Percentiles rank a stretch among this genome's conserved stretches.
Conservation (phyloP, 1,140 invertebrate genomes). For the Bombus confusus region DNA sequence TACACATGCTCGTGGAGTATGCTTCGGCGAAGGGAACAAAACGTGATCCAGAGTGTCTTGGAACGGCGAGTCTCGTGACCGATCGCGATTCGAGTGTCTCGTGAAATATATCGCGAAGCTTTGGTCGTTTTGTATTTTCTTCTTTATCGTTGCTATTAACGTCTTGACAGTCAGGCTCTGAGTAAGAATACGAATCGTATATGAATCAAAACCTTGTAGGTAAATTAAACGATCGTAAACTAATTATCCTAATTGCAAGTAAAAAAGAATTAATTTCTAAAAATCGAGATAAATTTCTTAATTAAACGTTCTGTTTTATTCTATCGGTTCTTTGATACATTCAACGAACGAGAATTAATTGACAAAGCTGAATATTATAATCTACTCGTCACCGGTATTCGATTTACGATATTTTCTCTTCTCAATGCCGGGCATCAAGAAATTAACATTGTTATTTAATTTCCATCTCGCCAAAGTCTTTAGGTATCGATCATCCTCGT, state of each 20-base stretch:
- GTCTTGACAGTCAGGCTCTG: neutral
- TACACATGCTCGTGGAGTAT: constrained; percentile 10
- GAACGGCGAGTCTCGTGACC: constrained; percentile 30
- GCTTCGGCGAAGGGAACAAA: constrained; percentile 14
- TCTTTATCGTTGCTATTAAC: neutral
- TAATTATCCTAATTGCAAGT: too few species aligned
- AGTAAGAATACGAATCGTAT: neutral
- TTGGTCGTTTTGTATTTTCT: neutral
- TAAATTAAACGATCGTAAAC: too few species aligned
- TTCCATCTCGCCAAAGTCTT: too few species aligned
- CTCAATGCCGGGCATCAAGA: neutral
- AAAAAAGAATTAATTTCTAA: too few species aligned
- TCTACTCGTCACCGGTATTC: neutral
- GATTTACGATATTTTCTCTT: neutral
- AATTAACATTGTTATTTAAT: neutral
- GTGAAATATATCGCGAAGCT: neutral
- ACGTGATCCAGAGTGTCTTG: constrained; percentile 24
- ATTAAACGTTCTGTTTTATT: too few species aligned
- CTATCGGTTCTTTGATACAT: too few species aligned
- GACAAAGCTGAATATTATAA: neutral
- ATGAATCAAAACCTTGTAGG: too few species aligned
- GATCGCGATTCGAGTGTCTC: neutral
- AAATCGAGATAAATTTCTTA: too few species aligned
- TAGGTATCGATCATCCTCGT: neutral
- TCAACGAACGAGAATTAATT: neutral